Evolutionary conservation across 2,797 vertebrate genomes (phyloP).

Genomic region (Sternotherus odoratus): DNA sequence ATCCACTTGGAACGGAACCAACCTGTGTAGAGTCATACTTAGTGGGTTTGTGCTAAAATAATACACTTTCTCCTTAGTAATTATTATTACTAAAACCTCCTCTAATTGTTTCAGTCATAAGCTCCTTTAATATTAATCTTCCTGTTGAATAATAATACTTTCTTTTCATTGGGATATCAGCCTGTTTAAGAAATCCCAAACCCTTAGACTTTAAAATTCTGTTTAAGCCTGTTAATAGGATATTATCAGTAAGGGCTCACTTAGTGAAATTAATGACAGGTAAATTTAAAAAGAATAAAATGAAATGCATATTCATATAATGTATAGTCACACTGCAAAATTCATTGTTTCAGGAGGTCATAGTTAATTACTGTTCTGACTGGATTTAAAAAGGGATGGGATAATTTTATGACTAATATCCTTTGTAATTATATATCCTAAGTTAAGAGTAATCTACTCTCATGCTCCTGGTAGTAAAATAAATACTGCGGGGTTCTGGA

Average conservation of each 20-base stretch:
- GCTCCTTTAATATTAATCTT: neutral
- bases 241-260: neutral
- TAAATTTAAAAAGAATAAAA: neutral
- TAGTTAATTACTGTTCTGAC: neutral
- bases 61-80: neutral
- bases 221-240: neutral
- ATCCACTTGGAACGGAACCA: neutral
- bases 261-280: neutral
- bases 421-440: conserved; percentile 1
- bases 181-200: neutral
- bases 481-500: neutral
- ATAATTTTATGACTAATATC: neutral
- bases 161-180: neutral
- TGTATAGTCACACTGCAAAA: neutral
- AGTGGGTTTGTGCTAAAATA: neutral
- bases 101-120: neutral
- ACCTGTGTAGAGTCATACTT: neutral
- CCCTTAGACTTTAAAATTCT: neutral
- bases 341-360: neutral
- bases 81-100: neutral
- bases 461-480: neutral
- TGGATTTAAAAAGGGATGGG: conserved; percentile 10
- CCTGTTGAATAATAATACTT: neutral
- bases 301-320: neutral
- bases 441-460: neutral